These are phyloP conservation scores for Harpalus rubripes DNA, from an alignment of 2,888 invertebrate species.

Conservation along the genomic window DNA sequence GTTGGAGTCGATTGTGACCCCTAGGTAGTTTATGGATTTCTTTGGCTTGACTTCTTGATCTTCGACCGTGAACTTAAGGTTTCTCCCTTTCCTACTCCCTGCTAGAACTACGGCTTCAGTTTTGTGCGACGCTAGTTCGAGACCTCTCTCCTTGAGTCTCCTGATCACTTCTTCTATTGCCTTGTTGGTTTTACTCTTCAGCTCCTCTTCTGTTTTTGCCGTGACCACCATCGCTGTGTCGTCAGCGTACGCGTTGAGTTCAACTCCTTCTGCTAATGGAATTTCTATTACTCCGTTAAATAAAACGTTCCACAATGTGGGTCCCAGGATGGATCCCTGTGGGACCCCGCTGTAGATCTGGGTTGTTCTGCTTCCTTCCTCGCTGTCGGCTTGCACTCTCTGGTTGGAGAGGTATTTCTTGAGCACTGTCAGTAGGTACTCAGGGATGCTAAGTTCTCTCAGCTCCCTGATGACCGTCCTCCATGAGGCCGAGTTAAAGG, in stretches of 20 bases:
- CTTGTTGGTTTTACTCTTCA: not conserved
- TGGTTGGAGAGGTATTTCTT: not conserved
- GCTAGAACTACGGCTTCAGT: conserved; percentile 64
- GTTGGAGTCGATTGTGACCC: conserved; percentile 10
- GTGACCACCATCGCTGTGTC: conserved; percentile 41
- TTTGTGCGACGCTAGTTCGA: conserved; percentile 63
- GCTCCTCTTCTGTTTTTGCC: conserved; percentile 1
- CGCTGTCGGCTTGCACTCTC: not conserved
- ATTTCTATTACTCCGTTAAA: not conserved
- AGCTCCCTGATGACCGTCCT: not conserved
- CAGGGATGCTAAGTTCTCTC: not conserved
- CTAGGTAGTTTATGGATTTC: conserved; percentile 39
- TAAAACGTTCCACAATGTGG: not conserved
- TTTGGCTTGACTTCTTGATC: not conserved
- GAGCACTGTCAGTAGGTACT: not conserved
- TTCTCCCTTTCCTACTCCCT: conserved; percentile 61
- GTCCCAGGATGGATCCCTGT: not conserved
- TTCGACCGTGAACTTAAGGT: conserved; percentile 39
- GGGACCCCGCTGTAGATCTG: not conserved
- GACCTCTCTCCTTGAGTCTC: conserved; percentile 39
- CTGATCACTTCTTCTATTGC: not conserved
- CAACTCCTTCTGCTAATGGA: conserved; percentile 22
- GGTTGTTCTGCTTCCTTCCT: not conserved
- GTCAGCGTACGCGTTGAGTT: conserved; percentile 58
- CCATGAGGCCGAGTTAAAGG: conserved; percentile 10